Percentiles rank a stretch among this genome's conserved stretches.
These are phyloP conservation scores for Pangasius macronema DNA, from an alignment of 2,797 vertebrate species.

Conservation along the genomic window DNA sequence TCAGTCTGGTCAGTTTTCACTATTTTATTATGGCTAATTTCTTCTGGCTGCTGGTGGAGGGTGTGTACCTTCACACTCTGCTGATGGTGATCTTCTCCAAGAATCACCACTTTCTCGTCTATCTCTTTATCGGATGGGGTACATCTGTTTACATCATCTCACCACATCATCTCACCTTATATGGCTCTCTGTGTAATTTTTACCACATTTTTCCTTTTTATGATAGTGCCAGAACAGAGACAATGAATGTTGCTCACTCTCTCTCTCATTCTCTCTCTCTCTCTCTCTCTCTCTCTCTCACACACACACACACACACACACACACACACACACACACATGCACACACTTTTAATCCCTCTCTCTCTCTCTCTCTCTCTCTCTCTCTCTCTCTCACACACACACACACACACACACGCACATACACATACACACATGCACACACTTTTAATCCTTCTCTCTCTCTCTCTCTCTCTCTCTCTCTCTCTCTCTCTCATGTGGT, in stretches of 20 bases:
- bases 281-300: conserved; percentile 29
- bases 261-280: too few species aligned
- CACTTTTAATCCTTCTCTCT: not conserved
- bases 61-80: conserved; percentile 88
- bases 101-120: conserved; percentile 78
- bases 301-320: too few species aligned
- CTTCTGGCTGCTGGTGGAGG: conserved; percentile 95
- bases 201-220: not conserved
- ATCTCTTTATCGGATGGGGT: conserved; percentile 86
- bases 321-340: too few species aligned
- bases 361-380: too few species aligned
- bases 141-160: conserved; percentile 53
- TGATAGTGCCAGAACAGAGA: not conserved
- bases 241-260: not conserved
- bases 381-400: too few species aligned
- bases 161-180: not conserved
- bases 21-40: conserved; percentile 93
- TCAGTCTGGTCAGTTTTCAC: conserved; percentile 85
- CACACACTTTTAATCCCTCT: not conserved
- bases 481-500: conserved; percentile 50
- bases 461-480: too few species aligned
- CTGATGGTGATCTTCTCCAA: conserved; percentile 82
- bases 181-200: not conserved
- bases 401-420: too few species aligned
- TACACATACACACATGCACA: too few species aligned